Percentiles rank a stretch among this genome's conserved stretches.
Conservation (phyloP, 2,113 vertebrate genomes). For the Centropus unirufus region DNA sequence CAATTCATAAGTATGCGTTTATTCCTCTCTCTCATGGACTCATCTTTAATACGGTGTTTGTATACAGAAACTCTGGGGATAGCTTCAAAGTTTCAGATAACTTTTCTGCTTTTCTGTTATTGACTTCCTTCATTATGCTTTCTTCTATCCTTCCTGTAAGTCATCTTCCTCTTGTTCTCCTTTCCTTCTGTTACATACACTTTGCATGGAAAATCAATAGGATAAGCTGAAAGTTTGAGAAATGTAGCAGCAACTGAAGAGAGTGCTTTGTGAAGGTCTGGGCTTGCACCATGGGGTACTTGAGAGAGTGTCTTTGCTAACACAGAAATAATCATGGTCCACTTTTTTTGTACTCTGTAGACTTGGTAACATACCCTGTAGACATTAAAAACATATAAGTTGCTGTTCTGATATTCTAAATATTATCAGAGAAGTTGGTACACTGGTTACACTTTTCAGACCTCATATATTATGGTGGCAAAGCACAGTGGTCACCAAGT, state of each 20-base stretch:
- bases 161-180: neutral
- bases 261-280: neutral
- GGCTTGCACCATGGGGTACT: neutral
- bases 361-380: neutral
- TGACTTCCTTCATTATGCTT: rapidly evolving
- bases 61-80: neutral
- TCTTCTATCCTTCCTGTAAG: neutral
- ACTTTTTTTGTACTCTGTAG: neutral
- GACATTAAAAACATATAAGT: neutral
- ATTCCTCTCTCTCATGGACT: neutral
- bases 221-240: neutral
- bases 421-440: neutral
- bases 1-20: neutral
- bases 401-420: neutral
- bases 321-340: rapidly evolving
- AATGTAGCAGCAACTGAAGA: neutral
- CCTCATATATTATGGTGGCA: neutral
- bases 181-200: neutral
- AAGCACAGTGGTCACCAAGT: neutral
- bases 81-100: neutral
- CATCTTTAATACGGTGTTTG: neutral
- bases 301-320: neutral
- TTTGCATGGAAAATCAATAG: neutral
- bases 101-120: neutral
- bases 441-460: neutral